Evolutionary conservation across 1,140 invertebrate species (phyloP), one percentile per base, ranked within the genome.

Genomic region (Schlechtendalia chinensis): DNA sequence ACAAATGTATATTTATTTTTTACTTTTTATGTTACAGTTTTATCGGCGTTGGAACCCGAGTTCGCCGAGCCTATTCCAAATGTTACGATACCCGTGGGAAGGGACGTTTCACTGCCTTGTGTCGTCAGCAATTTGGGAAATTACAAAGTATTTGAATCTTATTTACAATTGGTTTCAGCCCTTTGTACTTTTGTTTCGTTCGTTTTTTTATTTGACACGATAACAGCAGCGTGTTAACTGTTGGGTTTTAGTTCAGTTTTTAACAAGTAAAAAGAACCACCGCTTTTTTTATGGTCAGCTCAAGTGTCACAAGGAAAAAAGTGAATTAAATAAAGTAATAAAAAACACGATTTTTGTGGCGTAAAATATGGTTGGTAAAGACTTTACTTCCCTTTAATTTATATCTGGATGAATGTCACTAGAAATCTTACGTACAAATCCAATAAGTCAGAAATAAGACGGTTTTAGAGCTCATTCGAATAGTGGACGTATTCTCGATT

Each of bases 21-120:
- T 45, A 45, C 32, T 79, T 63, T 80, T 87, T 85, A 84, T 85
- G 82, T 89, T 89, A 24, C 89, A 95, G 93, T 93, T 80, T 88
- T 94, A 84, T 93, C 93, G 75, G 91, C 93, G 84, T 29, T 63
- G 54, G 91, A 91, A 83, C 94, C 94, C 19, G 89, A 91, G 82
- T 95, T 96, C 84, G 91, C 92, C 24, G 93, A 95, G 86, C 93
- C 93, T 32, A 94, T 95, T 84, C 93, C 93, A 27, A 95, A 95
- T 86, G 92, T 94, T 82, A 96, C 94, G 11, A 94, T 95, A 74
- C 92, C 93, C 69, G 89, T 95, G 47, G 94, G 94, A 82, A 89
- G 94, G 84, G 94, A 96, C 85, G 94, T 93, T 58, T 94, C 91
- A 84, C 87, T 96, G 83, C 93, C 93, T 17, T 96, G 94, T 84